A percentile compares a stretch with the other conserved stretches of the same genome.
Conservation (phyloP, 2,888 invertebrate genomes). For the Mesorhabditis sp. region DNA sequence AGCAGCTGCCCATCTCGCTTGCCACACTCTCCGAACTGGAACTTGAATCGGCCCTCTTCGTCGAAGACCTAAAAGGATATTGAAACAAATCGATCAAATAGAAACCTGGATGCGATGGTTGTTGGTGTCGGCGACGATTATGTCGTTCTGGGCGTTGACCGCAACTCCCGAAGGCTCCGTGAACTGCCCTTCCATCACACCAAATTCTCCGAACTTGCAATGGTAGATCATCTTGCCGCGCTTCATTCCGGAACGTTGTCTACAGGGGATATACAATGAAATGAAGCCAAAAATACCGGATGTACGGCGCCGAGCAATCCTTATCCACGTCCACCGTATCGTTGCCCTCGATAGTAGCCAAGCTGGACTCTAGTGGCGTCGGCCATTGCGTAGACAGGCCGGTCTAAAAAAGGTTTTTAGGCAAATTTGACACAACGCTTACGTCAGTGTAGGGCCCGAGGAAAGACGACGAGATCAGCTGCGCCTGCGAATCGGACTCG, state of each 20-base stretch:
- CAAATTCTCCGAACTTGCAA: constrained; percentile 98
- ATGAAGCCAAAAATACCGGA: neutral
- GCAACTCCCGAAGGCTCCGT: constrained; percentile 99
- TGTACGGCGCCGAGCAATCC: no score
- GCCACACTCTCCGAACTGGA: constrained; percentile 98
- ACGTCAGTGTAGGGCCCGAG: no score
- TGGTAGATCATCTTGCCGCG: constrained; percentile 99
- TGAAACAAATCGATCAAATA: no score
- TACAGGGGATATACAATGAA: neutral
- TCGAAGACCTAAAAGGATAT: constrained; percentile 80
- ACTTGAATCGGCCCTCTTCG: constrained; percentile 96
- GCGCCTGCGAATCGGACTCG: no score
- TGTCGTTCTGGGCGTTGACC: constrained; percentile 91
- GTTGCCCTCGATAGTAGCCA: no score
- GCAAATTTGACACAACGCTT: no score
- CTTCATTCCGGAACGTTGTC: constrained; percentile 86
- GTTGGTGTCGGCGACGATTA: constrained; percentile 91
- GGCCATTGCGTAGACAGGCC: no score
- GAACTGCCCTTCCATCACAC: constrained; percentile 78
- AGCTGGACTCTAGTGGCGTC: no score
- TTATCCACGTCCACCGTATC: no score
- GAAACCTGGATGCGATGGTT: constrained; percentile 80
- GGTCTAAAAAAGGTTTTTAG: no score
- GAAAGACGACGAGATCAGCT: no score
- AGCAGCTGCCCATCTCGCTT: constrained; percentile 89